Base-by-base conservation (phyloP, 1,140 invertebrate species). In the Lepidostoma basale region DNA sequence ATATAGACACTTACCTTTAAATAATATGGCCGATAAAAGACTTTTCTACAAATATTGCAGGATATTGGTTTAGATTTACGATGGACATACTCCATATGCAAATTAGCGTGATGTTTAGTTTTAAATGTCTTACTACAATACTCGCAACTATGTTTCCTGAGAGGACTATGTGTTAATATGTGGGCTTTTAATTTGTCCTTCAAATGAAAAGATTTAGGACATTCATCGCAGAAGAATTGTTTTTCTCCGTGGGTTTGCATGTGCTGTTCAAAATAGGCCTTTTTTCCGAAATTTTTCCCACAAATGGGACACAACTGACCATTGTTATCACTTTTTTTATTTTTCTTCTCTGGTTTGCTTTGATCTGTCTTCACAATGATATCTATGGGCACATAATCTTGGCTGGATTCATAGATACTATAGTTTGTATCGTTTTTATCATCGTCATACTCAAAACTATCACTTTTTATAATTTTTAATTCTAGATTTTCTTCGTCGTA, bases 41-140 rank as follows among this genome's bases (percentile, higher is more conserved):
- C 49, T 47, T 65, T 65, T 1, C 28, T 16, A 8, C 62, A 65
- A 10, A 65, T 6, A n/a, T 65, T 20, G 25, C 62, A 65, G 10
- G 33, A 25, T 26, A 54, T 36, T 3, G 62, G 23, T 22, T 65
- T 65, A 25, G 10, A 9, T 10, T 54, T 65, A 12, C 18, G 36
- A 14, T 65, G 62, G 16, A 65, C 62, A 54, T 40, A 40, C 3
- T 40, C 36, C 49, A 54, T 54, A 20, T 65, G 62, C 9, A 40
- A 12, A 20, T 65, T 65, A n/a, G 47, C 26, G 26, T 56, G 28
- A 18, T 16, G 14, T n/a, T 52, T 54, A 3, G 62, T 47, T 40
- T 56, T 65, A 23, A 65, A 65, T 5, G 14, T 18, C 26, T 65
- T 65, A 1, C 36, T 47, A 26, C 62, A 65, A 36, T 39, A 52